phyloP scores from a whole-genome alignment of 2,888 invertebrate species.

The Ligdia adustata region DNA sequence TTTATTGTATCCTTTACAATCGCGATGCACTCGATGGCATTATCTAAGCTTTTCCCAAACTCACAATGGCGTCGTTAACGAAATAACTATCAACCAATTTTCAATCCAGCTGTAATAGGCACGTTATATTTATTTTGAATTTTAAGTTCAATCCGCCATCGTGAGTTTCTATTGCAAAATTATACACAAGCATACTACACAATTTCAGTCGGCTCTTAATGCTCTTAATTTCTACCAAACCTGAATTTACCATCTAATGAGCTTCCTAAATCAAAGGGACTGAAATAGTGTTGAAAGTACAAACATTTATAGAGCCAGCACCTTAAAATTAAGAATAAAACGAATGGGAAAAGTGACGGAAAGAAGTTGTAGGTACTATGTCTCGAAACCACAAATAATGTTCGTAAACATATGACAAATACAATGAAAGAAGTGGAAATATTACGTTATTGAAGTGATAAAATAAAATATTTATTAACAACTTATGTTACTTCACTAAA shows the following conservation, averaged over 20 bases:
- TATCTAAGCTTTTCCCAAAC: slow-evolving; percentile 60
- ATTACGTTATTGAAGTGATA: too few species aligned
- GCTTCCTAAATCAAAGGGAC: slow-evolving; percentile 10
- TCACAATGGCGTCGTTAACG: slow-evolving; percentile 45
- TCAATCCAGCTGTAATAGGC: slow-evolving; percentile 40
- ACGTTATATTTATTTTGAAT: slow-evolving; percentile 41
- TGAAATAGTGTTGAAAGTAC: slow-evolving; percentile 4
- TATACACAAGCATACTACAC: slow-evolving; percentile 60
- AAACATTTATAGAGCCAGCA: not conserved
- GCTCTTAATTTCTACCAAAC: slow-evolving; percentile 57
- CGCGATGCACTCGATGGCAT: slow-evolving; percentile 67
- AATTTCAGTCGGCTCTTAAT: slow-evolving; percentile 72
- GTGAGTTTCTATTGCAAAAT: slow-evolving; percentile 63
- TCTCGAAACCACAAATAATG: too few species aligned
- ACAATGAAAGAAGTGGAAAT: too few species aligned
- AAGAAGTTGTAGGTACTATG: too few species aligned
- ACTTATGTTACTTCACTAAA: too few species aligned
- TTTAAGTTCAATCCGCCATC: slow-evolving; percentile 44
- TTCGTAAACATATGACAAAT: too few species aligned
- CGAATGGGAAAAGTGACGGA: not conserved
- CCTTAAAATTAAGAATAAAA: not conserved
- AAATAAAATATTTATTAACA: too few species aligned
- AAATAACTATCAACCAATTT: slow-evolving; percentile 14
- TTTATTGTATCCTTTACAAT: slow-evolving; percentile 78
- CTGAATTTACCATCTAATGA: slow-evolving; percentile 40